Conservation (phyloP, 2,888 invertebrate species). For the Andrena bicolor region DNA sequence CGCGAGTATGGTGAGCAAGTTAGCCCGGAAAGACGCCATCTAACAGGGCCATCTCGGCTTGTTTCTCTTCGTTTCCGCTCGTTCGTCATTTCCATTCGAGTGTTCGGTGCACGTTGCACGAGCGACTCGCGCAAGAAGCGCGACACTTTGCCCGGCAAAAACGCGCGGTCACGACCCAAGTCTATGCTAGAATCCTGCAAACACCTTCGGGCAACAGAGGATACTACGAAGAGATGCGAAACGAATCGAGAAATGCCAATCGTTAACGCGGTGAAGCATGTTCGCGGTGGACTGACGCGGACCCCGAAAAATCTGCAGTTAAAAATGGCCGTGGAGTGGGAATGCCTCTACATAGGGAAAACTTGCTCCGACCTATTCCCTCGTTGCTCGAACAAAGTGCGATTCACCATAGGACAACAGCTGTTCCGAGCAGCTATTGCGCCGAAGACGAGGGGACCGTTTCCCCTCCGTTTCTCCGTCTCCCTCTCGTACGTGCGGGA, state of each 20-base stretch:
- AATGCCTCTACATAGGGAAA: constrained; percentile 60
- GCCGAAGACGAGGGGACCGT: constrained; percentile 63
- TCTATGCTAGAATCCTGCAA: background rate
- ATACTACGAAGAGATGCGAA: background rate
- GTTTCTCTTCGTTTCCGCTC: constrained; percentile 32
- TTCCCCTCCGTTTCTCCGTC: constrained; percentile 50
- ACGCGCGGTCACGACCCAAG: background rate
- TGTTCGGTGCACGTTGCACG: constrained; percentile 22
- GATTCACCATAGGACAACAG: constrained; percentile 73
- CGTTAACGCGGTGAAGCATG: constrained; percentile 36
- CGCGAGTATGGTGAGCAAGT: constrained; percentile 57
- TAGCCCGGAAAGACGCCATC: constrained; percentile 13
- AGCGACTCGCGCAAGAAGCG: constrained; percentile 16
- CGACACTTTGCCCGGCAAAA: constrained; percentile 29
- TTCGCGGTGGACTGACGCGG: constrained; percentile 53
- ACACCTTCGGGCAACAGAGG: background rate
- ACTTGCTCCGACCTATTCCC: constrained; percentile 64
- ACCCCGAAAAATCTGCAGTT: constrained; percentile 49
- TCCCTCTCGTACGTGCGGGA: constrained; percentile 13
- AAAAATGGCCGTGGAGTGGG: constrained; percentile 61
- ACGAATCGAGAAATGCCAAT: constrained; percentile 1
- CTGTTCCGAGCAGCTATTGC: constrained; percentile 72
- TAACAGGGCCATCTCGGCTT: background rate
- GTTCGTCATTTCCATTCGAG: constrained; percentile 24
- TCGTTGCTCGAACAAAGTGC: constrained; percentile 69